Conservation (phyloP, 2,888 invertebrate species). For the Thumatha senex region DNA sequence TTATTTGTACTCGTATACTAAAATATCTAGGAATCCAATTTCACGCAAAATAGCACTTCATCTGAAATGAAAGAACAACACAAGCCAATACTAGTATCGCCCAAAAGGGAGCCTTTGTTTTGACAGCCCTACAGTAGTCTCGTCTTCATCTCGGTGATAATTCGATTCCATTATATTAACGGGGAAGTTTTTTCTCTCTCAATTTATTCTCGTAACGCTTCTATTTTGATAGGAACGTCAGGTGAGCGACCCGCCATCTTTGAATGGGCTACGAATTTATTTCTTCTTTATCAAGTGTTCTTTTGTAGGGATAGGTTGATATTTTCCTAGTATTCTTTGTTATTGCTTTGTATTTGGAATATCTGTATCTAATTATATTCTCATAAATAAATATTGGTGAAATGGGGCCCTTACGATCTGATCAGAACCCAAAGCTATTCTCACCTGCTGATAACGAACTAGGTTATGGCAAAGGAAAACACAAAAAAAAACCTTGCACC, state of each 20-base stretch:
- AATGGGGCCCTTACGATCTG: no score
- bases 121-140: constrained; percentile 43
- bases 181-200: constrained; percentile 62
- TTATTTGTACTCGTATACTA: no score
- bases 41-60: neutral
- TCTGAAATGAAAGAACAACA: neutral
- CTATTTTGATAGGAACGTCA: constrained; percentile 48
- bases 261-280: constrained; percentile 49
- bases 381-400: neutral
- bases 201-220: constrained; percentile 64
- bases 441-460: no score
- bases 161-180: constrained; percentile 80
- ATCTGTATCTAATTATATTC: no score
- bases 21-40: neutral
- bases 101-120: constrained; percentile 10
- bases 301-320: constrained; percentile 17
- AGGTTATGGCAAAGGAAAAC: no score
- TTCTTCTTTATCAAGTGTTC: constrained; percentile 33
- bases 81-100: neutral
- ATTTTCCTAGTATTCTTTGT: constrained; percentile 22
- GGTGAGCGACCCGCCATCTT: constrained; percentile 43
- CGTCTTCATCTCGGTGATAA: constrained; percentile 76
- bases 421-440: no score
- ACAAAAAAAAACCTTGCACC: no score
- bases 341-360: no score